phyloP scores from a whole-genome alignment of 2,797 vertebrate species.

The Lates japonicus region DNA sequence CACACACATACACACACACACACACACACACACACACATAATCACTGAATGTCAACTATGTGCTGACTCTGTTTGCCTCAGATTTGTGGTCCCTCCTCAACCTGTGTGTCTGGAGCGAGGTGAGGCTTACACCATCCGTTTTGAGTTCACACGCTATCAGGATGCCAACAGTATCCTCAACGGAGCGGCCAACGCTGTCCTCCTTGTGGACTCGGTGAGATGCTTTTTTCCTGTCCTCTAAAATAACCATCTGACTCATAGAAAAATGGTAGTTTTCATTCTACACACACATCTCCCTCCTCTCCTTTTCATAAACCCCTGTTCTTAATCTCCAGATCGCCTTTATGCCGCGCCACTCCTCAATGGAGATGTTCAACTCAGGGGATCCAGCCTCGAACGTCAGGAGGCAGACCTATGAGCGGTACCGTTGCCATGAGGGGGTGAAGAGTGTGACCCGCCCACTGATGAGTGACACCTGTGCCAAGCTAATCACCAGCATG shows the following conservation, averaged over 20 bases:
- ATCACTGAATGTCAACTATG: background rate
- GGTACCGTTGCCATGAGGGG: slow-evolving; percentile 91
- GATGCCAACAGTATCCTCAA: slow-evolving; percentile 83
- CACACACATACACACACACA: background rate
- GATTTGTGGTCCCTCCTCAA: slow-evolving; percentile 88
- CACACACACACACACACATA: background rate
- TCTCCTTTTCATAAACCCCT: background rate
- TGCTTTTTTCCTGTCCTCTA: background rate
- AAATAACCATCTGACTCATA: background rate
- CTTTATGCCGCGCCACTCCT: slow-evolving; percentile 91
- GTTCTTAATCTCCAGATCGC: slow-evolving; percentile 84
- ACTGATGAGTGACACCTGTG: slow-evolving; percentile 88
- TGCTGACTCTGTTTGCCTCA: slow-evolving; percentile 66
- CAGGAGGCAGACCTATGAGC: slow-evolving; percentile 91
- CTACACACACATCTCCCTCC: background rate
- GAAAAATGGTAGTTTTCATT: background rate
- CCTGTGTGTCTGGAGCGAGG: slow-evolving; percentile 92
- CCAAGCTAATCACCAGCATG: slow-evolving; percentile 92
- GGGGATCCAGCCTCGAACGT: slow-evolving; percentile 88
- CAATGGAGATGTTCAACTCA: slow-evolving; percentile 94
- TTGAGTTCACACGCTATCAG: slow-evolving; percentile 90
- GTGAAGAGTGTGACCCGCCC: slow-evolving; percentile 84
- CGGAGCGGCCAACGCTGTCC: slow-evolving; percentile 73
- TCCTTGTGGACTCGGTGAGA: slow-evolving; percentile 95
- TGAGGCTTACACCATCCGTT: slow-evolving; percentile 89